Percentiles rank a stretch among this genome's conserved stretches.
Evolutionary conservation across 2,888 invertebrate genomes (phyloP).

Genomic region (Entomobrya proxima): DNA sequence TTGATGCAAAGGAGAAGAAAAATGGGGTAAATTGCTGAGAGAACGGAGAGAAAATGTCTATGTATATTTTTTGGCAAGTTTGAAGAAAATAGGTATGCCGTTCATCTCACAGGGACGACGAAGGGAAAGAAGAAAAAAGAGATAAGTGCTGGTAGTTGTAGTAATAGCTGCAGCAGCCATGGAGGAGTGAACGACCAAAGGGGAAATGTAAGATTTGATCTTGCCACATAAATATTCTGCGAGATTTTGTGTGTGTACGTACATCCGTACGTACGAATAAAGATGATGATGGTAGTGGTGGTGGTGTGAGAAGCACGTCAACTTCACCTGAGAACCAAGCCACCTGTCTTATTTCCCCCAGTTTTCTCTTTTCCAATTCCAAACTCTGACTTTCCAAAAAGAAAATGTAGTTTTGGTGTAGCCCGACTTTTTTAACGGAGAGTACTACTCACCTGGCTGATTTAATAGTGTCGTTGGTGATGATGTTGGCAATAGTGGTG

Average conservation of each 20-base stretch:
- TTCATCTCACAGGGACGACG: too few species aligned
- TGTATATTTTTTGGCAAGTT: constrained; percentile 12
- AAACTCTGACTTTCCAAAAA: constrained; percentile 60
- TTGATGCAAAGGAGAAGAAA: too few species aligned
- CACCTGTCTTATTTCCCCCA: constrained; percentile 70
- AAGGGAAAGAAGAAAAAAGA: not conserved
- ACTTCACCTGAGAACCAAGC: constrained; percentile 74
- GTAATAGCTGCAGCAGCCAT: not conserved
- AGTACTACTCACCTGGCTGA: not conserved
- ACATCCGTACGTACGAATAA: not conserved
- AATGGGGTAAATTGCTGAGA: constrained; percentile 30
- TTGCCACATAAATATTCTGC: constrained; percentile 70
- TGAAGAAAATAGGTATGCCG: too few species aligned
- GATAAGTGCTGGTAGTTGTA: not conserved
- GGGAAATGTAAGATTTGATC: constrained; percentile 70
- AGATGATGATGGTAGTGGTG: constrained; percentile 37
- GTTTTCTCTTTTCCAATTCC: constrained; percentile 59
- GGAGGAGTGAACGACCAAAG: constrained; percentile 35
- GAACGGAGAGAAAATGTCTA: constrained; percentile 5
- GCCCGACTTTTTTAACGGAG: not conserved
- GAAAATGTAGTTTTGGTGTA: constrained; percentile 2
- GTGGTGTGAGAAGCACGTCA: constrained; percentile 67
- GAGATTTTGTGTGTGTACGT: constrained; percentile 45
- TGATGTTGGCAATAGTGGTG: not conserved
- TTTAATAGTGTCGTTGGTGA: not conserved